Evolutionary conservation across 2,888 invertebrate genomes (phyloP).

Genomic region (Caenorhabditis zanzibari): DNA sequence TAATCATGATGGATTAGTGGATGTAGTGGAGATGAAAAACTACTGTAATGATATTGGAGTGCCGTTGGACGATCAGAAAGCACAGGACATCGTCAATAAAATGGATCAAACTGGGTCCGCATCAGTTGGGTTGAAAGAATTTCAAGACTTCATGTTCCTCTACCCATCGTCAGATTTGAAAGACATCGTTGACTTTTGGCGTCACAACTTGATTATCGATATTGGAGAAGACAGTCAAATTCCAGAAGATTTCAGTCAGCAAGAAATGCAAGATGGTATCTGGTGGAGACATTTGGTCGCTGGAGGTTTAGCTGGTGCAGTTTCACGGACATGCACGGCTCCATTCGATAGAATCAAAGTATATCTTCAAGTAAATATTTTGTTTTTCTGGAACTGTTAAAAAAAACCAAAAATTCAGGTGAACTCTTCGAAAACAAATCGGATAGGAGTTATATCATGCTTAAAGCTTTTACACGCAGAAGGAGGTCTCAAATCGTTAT

Average conservation of each 20-base stretch:
- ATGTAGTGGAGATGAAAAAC: slow-evolving; percentile 91
- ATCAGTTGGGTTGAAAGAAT: slow-evolving; percentile 88
- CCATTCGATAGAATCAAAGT: slow-evolving; percentile 98
- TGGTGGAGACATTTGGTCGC: slow-evolving; percentile 98
- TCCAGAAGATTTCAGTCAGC: slow-evolving; percentile 97
- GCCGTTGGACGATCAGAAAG: slow-evolving; percentile 91
- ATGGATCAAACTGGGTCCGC: slow-evolving; percentile 88
- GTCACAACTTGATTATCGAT: slow-evolving; percentile 89
- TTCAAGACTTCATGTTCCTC: slow-evolving; percentile 95
- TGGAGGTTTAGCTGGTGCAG: slow-evolving; percentile 96
- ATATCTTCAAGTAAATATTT: slow-evolving; percentile 90
- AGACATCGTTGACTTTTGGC: slow-evolving; percentile 96
- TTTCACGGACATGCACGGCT: slow-evolving; percentile 96
- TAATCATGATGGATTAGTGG: slow-evolving; percentile 90
- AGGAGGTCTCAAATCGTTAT: slow-evolving; percentile 92
- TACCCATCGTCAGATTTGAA: slow-evolving; percentile 94
- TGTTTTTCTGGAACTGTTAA: slow-evolving; percentile 34
- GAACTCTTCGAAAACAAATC: slow-evolving; percentile 87
- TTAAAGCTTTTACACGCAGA: slow-evolving; percentile 53
- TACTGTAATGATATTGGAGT: slow-evolving; percentile 95
- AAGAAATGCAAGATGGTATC: slow-evolving; percentile 93
- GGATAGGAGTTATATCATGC: slow-evolving; percentile 73
- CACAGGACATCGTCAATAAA: slow-evolving; percentile 92
- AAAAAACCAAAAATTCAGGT: slow-evolving; percentile 86
- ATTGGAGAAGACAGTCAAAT: slow-evolving; percentile 96